phyloP scores from a whole-genome alignment of 2,797 vertebrate genomes.

The Sus cebifrons region DNA sequence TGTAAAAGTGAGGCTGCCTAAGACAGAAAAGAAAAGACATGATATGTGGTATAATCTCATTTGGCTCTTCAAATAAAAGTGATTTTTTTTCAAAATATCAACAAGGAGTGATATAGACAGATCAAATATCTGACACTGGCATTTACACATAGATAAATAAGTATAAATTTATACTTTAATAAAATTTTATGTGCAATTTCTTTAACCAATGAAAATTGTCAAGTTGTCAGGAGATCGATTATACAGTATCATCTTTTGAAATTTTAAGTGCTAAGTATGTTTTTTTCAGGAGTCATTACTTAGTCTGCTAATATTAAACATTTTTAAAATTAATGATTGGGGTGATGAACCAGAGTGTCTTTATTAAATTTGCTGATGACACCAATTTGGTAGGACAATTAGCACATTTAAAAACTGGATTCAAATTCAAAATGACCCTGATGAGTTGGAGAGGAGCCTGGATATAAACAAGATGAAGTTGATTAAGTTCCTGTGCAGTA shows the following conservation, averaged over 20 bases:
- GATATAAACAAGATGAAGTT: constrained; percentile 83
- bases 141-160: constrained; percentile 8
- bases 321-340: constrained; percentile 84
- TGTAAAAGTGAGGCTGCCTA: background rate
- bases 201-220: constrained; percentile 54
- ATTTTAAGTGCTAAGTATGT: constrained; percentile 76
- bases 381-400: constrained; percentile 84
- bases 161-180: background rate
- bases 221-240: constrained; percentile 66
- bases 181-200: background rate
- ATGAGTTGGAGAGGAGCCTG: constrained; percentile 83
- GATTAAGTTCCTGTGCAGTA: constrained; percentile 77
- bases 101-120: background rate
- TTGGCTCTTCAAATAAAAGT: background rate
- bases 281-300: constrained; percentile 74
- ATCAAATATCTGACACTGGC: background rate
- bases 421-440: constrained; percentile 85
- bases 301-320: constrained; percentile 76
- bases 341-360: constrained; percentile 83
- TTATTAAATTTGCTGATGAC: constrained; percentile 86
- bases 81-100: background rate
- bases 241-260: constrained; percentile 64
- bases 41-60: background rate
- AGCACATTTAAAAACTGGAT: constrained; percentile 82
- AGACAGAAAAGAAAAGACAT: background rate